A percentile compares a stretch with the other conserved stretches of the same genome.
Evolutionary conservation across 37 sponge, comb jelly and placozoan genomes (phyloP).

Genomic region (Aplysina aerophoba): DNA sequence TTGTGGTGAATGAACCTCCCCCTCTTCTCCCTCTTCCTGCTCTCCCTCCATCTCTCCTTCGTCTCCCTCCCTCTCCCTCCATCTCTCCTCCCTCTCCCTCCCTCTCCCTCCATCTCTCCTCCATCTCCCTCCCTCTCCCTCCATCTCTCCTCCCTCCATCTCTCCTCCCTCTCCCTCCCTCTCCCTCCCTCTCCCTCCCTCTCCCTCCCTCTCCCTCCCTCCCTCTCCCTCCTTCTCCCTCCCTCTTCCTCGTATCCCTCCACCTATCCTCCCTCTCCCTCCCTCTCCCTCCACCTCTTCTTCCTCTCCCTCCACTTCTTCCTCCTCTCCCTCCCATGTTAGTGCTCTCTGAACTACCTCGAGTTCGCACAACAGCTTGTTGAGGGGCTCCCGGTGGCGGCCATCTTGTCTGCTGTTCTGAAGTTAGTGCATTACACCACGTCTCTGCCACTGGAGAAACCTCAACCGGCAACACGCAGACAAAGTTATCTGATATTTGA

Average conservation of each 20-base stretch:
- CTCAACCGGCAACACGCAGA: not conserved
- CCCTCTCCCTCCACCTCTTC: not conserved
- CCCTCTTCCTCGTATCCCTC: not conserved
- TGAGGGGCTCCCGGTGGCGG: not conserved
- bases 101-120: not conserved
- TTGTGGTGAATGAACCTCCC: not conserved
- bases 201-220: not conserved
- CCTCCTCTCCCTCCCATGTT: not conserved
- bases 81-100: too few relatives aligned
- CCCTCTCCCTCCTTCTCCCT: not conserved
- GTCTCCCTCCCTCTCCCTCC: not conserved
- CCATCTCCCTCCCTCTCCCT: not conserved
- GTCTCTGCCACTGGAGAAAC: conserved; percentile 67
- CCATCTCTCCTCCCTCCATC: not conserved
- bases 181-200: not conserved
- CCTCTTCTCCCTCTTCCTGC: not conserved
- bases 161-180: not conserved
- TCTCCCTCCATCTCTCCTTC: not conserved
- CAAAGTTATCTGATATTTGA: conserved; percentile 40
- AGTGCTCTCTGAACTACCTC: not conserved
- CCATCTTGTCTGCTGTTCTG: conserved; percentile 25
- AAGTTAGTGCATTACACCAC: conserved; percentile 51
- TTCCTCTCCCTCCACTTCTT: not conserved
- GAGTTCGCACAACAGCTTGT: not conserved
- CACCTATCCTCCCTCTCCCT: not conserved